Evolutionary conservation across 2,113 vertebrate species (phyloP), one percentile per base, ranked within the genome.

Genomic region (Pipa parva): DNA sequence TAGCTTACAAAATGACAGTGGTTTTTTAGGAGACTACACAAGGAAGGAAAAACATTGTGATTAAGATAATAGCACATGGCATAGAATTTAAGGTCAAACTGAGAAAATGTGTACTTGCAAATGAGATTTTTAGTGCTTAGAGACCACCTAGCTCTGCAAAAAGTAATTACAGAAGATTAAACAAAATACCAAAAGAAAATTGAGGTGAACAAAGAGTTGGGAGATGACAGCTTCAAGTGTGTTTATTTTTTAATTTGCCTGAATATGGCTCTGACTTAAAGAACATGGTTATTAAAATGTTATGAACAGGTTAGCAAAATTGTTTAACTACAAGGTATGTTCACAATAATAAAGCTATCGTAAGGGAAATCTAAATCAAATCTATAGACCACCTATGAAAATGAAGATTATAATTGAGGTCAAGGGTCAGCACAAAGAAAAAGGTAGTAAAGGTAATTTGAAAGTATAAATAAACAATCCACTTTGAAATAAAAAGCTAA

Each of bases 101-200:
- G 56, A 69, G 57, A 45, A 69, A 24, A 59, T 52, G 57, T 42
- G 46, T 42, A 60, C 48, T 59, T 45, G 57, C 65, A 52, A 69
- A 69, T 60, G 29, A 60, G 45, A 69, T 60, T 69, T 45, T 59
- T 52, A 60, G 65, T 18, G 57, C 31, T 60, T 48, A 17, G 57
- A 69, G 57, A 69, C 65, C 65, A 52, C 65, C 65, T 60, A 59
- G 57, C 22, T 51, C 45, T 27, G 18, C 36, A 48, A 10, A 69
- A 69, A 69, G 65, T 60, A 69, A 69, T 69, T 69, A 69, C 65
- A 69, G 18, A 48, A 69, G 65, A 69, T 69, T 69, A 69, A 42
- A 48, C 46, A 60, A 69, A 69, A 69, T 69, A 57, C 57, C 65
- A 69, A 33, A 29, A 52, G 45, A 69, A 69, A 69, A 69, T 69